A percentile compares a stretch with the other conserved stretches of the same genome.
Evolutionary conservation across 2,888 invertebrate genomes (phyloP).

Genomic region (Polydrusus pterygomalis): DNA sequence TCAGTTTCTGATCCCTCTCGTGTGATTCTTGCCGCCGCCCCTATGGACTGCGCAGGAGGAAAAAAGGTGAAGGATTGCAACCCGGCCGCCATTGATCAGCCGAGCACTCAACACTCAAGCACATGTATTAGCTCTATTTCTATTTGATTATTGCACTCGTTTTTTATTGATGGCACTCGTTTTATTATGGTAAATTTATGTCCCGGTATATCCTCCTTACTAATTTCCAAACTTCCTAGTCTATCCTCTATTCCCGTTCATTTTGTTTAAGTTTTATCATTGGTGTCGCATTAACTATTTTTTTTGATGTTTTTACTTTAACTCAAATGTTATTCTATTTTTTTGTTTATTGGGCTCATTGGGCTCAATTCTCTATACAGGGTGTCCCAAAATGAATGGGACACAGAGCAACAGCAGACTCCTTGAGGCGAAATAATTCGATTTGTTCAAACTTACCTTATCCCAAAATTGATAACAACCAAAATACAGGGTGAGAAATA

Average conservation of each 20-base stretch:
- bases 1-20: slow-evolving; percentile 71
- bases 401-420: too few species aligned
- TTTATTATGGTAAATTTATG: slow-evolving; percentile 47
- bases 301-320: background rate
- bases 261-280: background rate
- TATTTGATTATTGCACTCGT: slow-evolving; percentile 57
- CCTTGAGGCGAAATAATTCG: too few species aligned
- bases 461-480: too few species aligned
- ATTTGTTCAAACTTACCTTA: too few species aligned
- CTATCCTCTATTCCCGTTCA: background rate
- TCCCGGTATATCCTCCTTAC: background rate
- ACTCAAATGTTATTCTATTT: background rate
- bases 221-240: background rate
- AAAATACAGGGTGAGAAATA: too few species aligned
- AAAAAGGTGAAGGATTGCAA: slow-evolving; percentile 76
- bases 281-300: too few species aligned
- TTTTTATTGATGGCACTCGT: slow-evolving; percentile 52
- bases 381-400: too few species aligned
- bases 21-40: slow-evolving; percentile 72
- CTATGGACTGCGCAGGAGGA: slow-evolving; percentile 75
- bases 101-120: slow-evolving; percentile 67
- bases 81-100: slow-evolving; percentile 64
- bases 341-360: background rate
- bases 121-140: slow-evolving; percentile 71
- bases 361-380: background rate